Percentiles rank a stretch among this genome's conserved stretches.
Evolutionary conservation across 2,888 invertebrate genomes (phyloP).

Genomic region (Tricholauxania praeusta): DNA sequence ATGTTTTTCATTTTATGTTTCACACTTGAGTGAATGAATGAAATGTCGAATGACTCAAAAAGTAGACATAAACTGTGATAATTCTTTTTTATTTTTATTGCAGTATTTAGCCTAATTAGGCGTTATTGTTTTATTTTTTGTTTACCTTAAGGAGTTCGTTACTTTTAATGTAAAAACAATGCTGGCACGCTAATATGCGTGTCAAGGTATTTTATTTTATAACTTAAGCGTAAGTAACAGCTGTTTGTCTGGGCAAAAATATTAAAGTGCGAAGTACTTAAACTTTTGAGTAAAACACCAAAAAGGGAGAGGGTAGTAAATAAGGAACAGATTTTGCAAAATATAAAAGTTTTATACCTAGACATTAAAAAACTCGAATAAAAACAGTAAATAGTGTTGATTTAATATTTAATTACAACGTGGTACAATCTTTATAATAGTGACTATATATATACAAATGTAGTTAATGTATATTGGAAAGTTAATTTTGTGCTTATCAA

Average conservation of each 20-base stretch:
- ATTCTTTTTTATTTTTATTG: conserved; percentile 3
- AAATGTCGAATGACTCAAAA: not conserved
- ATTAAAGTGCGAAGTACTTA: too few relatives aligned
- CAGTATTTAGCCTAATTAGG: conserved; percentile 20
- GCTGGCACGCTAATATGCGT: not conserved
- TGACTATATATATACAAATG: too few relatives aligned
- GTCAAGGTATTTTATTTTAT: conserved; percentile 3
- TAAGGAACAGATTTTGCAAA: too few relatives aligned
- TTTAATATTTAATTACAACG: too few relatives aligned
- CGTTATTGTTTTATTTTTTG: conserved; percentile 15
- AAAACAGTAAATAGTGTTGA: too few relatives aligned
- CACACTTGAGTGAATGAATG: not conserved
- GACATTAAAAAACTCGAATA: too few relatives aligned
- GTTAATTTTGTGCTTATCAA: too few relatives aligned
- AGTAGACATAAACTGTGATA: not conserved
- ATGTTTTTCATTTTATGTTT: not conserved
- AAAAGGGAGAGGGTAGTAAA: too few relatives aligned
- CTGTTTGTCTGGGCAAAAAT: not conserved
- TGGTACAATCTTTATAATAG: too few relatives aligned
- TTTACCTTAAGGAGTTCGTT: not conserved
- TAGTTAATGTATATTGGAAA: too few relatives aligned
- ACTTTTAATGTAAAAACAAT: not conserved
- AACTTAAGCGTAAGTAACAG: not conserved
- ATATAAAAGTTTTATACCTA: too few relatives aligned
- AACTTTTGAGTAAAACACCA: too few relatives aligned